phyloP scores from a whole-genome alignment of 2,888 invertebrate species.

The Quadroppia sp. region DNA sequence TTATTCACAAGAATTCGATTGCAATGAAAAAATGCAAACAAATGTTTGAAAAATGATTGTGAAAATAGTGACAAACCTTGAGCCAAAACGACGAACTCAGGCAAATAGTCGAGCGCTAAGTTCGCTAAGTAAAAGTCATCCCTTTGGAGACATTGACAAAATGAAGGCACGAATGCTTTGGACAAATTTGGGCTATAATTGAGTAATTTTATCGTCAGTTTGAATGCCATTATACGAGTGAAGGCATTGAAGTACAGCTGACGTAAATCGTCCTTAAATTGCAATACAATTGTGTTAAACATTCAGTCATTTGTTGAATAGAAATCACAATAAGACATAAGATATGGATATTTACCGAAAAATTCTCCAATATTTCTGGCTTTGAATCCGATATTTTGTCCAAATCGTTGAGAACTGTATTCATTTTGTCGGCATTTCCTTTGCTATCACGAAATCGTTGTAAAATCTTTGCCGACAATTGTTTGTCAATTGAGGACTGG shows the following conservation, averaged over 20 bases:
- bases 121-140: constrained; percentile 72
- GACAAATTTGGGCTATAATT: constrained; percentile 61
- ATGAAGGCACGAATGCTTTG: constrained; percentile 64
- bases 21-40: no score
- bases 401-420: constrained; percentile 66
- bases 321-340: neutral
- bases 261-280: constrained; percentile 58
- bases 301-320: neutral
- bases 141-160: constrained; percentile 75
- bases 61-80: constrained; percentile 62
- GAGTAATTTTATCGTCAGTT: constrained; percentile 66
- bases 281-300: neutral
- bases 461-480: constrained; percentile 43
- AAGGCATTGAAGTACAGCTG: constrained; percentile 62
- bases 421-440: constrained; percentile 56
- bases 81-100: constrained; percentile 74
- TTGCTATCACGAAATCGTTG: constrained; percentile 48
- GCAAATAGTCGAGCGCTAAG: constrained; percentile 72
- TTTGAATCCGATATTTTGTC: constrained; percentile 67
- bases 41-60: neutral
- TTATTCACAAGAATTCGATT: no score
- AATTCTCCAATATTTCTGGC: constrained; percentile 64
- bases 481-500: constrained; percentile 34
- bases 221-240: constrained; percentile 67
- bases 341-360: constrained; percentile 55